These are phyloP conservation scores for Nomada hirtipes DNA, from an alignment of 2,888 invertebrate species.

Conservation along the genomic window DNA sequence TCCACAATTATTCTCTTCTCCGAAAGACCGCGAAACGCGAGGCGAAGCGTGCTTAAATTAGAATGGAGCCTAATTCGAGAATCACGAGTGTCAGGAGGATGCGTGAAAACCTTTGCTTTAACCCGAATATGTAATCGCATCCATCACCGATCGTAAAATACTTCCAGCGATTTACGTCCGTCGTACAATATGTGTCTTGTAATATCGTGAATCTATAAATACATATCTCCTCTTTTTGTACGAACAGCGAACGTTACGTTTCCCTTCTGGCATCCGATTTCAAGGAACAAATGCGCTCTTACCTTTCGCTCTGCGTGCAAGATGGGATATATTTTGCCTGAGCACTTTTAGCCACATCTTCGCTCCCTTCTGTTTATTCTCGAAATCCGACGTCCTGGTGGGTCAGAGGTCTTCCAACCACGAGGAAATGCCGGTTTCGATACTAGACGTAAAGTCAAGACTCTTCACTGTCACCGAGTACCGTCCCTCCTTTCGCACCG, in stretches of 20 bases:
- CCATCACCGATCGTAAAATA: background rate
- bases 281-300: slow-evolving; percentile 42
- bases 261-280: background rate
- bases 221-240: slow-evolving; percentile 1
- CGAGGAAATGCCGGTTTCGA: slow-evolving; percentile 14
- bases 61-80: slow-evolving; percentile 52
- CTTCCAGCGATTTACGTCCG: background rate
- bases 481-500: background rate
- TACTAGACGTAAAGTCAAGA: background rate
- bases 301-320: slow-evolving; percentile 81
- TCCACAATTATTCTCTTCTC: slow-evolving; percentile 54
- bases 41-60: slow-evolving; percentile 55
- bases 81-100: slow-evolving; percentile 23
- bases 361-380: slow-evolving; percentile 62
- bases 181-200: background rate
- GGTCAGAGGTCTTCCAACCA: slow-evolving; percentile 17
- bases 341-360: slow-evolving; percentile 82
- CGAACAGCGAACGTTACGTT: background rate
- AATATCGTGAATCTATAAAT: slow-evolving; percentile 33
- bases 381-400: slow-evolving; percentile 67
- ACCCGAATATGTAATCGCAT: background rate
- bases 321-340: slow-evolving; percentile 80
- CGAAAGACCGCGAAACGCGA: slow-evolving; percentile 62
- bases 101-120: background rate
- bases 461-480: slow-evolving; percentile 46